phyloP scores from a whole-genome alignment of 1,140 invertebrate species.

The Idris sp. region DNA sequence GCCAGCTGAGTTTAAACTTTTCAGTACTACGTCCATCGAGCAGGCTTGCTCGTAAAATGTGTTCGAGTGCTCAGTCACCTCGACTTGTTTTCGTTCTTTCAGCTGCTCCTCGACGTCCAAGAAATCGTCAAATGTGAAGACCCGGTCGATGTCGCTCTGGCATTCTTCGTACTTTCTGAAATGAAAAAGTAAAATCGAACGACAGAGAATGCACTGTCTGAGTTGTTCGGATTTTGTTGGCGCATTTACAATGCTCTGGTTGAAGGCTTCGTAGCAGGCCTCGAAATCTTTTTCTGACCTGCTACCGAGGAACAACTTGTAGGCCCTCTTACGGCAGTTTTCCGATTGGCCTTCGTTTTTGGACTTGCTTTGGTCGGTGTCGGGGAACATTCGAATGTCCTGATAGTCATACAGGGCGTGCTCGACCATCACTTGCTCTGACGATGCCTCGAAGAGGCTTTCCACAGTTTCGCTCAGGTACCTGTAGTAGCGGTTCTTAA shows the following conservation, averaged over 20 bases:
- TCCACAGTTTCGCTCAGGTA: no score
- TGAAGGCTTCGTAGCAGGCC: no score
- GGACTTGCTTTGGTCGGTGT: no score
- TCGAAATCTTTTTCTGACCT: no score
- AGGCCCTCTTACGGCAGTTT: no score
- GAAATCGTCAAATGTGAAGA: not conserved
- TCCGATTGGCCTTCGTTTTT: no score
- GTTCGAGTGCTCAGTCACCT: not conserved
- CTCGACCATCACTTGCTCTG: no score
- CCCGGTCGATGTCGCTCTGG: constrained; percentile 4
- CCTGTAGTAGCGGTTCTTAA: no score
- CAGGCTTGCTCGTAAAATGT: not conserved
- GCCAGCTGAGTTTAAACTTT: not conserved
- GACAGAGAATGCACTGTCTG: not conserved
- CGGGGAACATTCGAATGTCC: no score
- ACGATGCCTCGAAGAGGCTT: no score
- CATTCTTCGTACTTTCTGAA: not conserved
- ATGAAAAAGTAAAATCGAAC: constrained; percentile 3
- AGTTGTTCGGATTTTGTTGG: constrained; percentile 3
- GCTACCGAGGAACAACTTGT: no score
- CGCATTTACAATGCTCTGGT: not conserved
- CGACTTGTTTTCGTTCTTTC: not conserved
- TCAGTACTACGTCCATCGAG: not conserved
- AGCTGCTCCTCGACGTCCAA: not conserved
- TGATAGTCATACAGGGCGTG: no score